These are phyloP conservation scores for Apocrypta bakeri DNA, from an alignment of 1,140 invertebrate species.

Conservation along the genomic window DNA sequence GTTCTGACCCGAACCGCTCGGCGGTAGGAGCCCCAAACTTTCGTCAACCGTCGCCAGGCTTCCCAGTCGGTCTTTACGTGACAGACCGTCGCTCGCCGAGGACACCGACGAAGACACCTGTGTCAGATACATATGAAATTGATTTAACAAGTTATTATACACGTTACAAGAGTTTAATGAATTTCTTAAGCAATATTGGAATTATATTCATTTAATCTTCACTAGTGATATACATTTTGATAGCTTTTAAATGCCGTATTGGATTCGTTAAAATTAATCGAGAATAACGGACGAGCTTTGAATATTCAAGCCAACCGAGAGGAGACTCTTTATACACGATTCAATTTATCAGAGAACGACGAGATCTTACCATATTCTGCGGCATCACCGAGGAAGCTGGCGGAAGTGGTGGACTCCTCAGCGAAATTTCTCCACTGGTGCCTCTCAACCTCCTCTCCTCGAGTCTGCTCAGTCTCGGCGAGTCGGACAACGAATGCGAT, in stretches of 20 bases:
- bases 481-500: slow-evolving; percentile 28
- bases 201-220: too few relatives aligned
- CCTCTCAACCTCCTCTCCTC: slow-evolving; percentile 79
- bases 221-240: too few relatives aligned
- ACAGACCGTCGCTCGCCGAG: not conserved
- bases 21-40: slow-evolving; percentile 53
- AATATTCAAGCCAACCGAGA: too few relatives aligned
- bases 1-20: not conserved
- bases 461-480: slow-evolving; percentile 71
- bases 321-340: too few relatives aligned
- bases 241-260: too few relatives aligned
- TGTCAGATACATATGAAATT: not conserved
- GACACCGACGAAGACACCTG: slow-evolving; percentile 3
- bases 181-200: too few relatives aligned
- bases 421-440: slow-evolving; percentile 82
- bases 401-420: slow-evolving; percentile 72
- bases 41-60: slow-evolving; percentile 68
- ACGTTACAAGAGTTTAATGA: too few relatives aligned
- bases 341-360: not conserved
- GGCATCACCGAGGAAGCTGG: slow-evolving; percentile 60
- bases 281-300: too few relatives aligned
- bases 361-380: not conserved
- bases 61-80: not conserved
- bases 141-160: too few relatives aligned
- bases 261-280: too few relatives aligned